phyloP scores from a whole-genome alignment of 2,888 invertebrate species.

The Parnassius glacialis region DNA sequence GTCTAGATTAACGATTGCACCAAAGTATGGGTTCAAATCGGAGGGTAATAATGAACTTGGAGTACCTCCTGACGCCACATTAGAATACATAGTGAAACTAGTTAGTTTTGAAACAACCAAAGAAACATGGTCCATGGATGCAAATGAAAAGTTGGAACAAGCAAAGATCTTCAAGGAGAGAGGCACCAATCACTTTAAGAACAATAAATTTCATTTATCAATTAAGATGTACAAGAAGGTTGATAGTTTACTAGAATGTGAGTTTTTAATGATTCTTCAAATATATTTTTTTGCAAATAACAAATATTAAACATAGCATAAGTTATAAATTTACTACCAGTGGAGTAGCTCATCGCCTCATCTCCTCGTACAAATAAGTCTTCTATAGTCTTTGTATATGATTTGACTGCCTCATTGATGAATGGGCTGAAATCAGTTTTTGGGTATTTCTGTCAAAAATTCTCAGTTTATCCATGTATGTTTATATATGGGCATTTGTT shows the following conservation, averaged over 20 bases:
- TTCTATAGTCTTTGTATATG: too few species aligned
- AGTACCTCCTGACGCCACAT: conserved; percentile 88
- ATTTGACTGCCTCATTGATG: too few species aligned
- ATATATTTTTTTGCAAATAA: background rate
- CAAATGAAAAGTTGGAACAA: conserved; percentile 89
- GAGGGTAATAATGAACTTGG: conserved; percentile 84
- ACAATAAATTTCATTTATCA: conserved; percentile 88
- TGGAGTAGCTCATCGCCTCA: too few species aligned
- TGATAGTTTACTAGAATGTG: conserved; percentile 80
- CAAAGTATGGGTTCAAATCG: conserved; percentile 90
- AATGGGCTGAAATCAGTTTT: too few species aligned
- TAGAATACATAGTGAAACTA: conserved; percentile 91
- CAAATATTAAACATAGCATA: too few species aligned
- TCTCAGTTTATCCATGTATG: too few species aligned
- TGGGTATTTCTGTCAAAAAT: too few species aligned
- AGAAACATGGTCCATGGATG: conserved; percentile 90
- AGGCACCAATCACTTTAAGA: conserved; percentile 94
- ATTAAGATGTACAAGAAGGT: conserved; percentile 93
- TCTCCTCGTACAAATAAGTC: background rate
- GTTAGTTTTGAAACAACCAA: conserved; percentile 91
- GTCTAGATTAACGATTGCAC: conserved; percentile 85
- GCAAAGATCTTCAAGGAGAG: conserved; percentile 92
- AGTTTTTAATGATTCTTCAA: conserved; percentile 30
- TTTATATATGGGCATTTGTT: too few species aligned
- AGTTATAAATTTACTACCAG: too few species aligned